Conservation (phyloP, 1,140 invertebrate species). For the Bicyclus anynana region DNA sequence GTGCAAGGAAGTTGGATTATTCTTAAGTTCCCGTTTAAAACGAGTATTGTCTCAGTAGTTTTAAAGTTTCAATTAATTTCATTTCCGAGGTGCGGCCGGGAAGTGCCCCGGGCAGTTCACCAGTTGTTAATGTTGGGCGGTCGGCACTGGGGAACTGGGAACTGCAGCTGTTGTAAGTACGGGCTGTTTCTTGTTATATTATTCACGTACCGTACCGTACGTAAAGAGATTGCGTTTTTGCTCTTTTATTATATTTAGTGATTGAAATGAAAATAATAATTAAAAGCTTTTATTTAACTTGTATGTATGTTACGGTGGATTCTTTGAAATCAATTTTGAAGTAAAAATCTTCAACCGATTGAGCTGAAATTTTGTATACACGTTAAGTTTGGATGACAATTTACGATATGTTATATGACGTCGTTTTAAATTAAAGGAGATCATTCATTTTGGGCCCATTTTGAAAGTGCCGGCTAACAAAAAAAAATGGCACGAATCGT, state of each 20-base stretch:
- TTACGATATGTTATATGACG: too few species aligned
- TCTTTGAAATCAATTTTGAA: too few species aligned
- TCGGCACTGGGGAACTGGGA: constrained; percentile 3
- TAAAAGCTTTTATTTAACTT: too few species aligned
- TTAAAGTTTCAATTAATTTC: constrained; percentile 14
- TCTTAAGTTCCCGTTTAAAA: neutral
- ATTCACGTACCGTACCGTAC: constrained; percentile 1
- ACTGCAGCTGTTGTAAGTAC: constrained; percentile 7
- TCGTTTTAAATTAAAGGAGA: too few species aligned
- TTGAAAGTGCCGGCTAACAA: too few species aligned
- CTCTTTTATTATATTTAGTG: neutral
- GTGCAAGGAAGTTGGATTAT: neutral
- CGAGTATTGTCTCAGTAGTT: neutral
- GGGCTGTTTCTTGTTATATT: constrained; percentile 8
- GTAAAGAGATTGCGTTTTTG: neutral
- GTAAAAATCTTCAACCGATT: too few species aligned
- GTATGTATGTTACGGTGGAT: too few species aligned
- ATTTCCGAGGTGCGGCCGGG: constrained; percentile 3
- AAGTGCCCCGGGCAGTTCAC: constrained; percentile 12
- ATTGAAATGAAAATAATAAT: too few species aligned
- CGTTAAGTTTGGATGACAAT: too few species aligned
- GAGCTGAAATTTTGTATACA: too few species aligned
- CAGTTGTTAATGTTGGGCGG: constrained; percentile 13
- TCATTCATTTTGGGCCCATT: too few species aligned
- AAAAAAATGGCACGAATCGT: too few species aligned